A percentile compares a stretch with the other conserved stretches of the same genome.
Conservation (phyloP, 2,888 invertebrate genomes). For the Andrena marginata region DNA sequence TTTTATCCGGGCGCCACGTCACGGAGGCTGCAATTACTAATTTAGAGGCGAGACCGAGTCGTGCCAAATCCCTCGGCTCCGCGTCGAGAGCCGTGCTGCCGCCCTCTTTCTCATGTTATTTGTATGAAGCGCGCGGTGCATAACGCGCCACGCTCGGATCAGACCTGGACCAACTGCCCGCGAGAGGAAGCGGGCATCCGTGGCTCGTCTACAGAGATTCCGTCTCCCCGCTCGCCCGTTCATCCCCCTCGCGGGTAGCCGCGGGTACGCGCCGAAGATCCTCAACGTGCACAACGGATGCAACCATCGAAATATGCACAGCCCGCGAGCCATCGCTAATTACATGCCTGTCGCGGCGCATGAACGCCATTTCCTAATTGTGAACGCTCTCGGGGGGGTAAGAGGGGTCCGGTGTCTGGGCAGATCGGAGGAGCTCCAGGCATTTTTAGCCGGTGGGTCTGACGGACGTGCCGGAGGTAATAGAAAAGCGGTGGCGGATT, state of each 20-base stretch:
- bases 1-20: slow-evolving; percentile 80
- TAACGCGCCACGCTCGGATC: slow-evolving; percentile 29
- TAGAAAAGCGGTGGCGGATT: slow-evolving; percentile 58
- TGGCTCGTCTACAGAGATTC: slow-evolving; percentile 21
- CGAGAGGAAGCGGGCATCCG: slow-evolving; percentile 40
- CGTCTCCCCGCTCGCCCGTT: not conserved
- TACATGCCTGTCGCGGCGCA: slow-evolving; percentile 67
- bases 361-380: slow-evolving; percentile 68
- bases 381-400: slow-evolving; percentile 29
- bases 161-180: slow-evolving; percentile 12
- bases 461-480: slow-evolving; percentile 56
- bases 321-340: slow-evolving; percentile 64
- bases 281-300: slow-evolving; percentile 32
- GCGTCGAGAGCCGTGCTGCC: slow-evolving; percentile 61
- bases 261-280: slow-evolving; percentile 36
- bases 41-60: slow-evolving; percentile 84
- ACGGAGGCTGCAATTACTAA: slow-evolving; percentile 84
- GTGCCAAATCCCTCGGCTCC: slow-evolving; percentile 81
- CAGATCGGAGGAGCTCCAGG: slow-evolving; percentile 30
- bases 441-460: slow-evolving; percentile 42
- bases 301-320: slow-evolving; percentile 62
- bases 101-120: slow-evolving; percentile 79
- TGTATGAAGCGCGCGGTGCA: slow-evolving; percentile 59
- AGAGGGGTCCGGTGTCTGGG: slow-evolving; percentile 34
- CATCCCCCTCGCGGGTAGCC: slow-evolving; percentile 48